These are phyloP conservation scores for Hippotragus niger DNA, from an alignment of 2,113 vertebrate species.

Conservation along the genomic window DNA sequence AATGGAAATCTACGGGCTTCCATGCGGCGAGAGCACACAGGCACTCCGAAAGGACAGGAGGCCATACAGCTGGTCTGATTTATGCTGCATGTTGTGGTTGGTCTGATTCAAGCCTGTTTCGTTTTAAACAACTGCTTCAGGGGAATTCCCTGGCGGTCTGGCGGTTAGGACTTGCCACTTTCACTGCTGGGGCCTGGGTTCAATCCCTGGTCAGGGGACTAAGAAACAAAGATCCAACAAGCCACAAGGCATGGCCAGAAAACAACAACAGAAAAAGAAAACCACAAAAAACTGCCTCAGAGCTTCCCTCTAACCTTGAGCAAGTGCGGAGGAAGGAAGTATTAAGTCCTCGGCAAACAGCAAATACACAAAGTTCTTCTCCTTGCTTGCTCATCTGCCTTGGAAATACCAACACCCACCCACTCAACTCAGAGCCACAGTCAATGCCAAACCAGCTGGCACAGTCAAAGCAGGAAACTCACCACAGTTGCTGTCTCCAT, in stretches of 20 bases:
- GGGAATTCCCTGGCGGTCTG: background rate
- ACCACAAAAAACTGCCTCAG: background rate
- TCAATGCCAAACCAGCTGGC: background rate
- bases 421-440: background rate
- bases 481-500: slow-evolving; percentile 97
- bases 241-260: background rate
- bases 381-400: slow-evolving; percentile 33
- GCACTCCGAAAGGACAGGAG: background rate
- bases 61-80: background rate
- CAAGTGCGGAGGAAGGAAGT: slow-evolving; percentile 9
- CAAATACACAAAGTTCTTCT: slow-evolving; percentile 41
- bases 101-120: background rate
- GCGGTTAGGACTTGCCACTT: background rate
- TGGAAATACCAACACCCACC: slow-evolving; percentile 27
- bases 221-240: background rate
- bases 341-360: slow-evolving; percentile 50
- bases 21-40: background rate
- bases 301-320: slow-evolving; percentile 7
- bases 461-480: background rate
- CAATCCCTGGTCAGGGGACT: background rate
- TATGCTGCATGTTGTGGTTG: background rate
- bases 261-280: background rate
- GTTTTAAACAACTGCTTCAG: background rate
- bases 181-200: background rate
- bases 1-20: background rate